phyloP scores from a whole-genome alignment of 2,113 vertebrate species.

The Dissostichus mawsoni region DNA sequence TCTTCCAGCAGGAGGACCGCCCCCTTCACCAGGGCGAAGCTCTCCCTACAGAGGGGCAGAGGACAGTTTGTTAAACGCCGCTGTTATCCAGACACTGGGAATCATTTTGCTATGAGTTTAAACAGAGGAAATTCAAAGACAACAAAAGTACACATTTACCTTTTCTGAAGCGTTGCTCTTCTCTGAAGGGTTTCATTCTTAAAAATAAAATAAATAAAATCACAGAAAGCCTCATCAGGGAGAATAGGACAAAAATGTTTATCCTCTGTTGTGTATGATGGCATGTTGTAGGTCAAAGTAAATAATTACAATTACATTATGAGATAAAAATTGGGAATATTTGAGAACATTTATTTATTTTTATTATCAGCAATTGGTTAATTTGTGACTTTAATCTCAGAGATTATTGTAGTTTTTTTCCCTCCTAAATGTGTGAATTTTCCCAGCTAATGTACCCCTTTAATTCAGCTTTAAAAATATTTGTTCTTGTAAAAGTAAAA shows the following conservation, averaged over 20 bases:
- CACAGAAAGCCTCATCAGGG: slow-evolving; percentile 2
- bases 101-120: not conserved
- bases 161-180: slow-evolving; percentile 88
- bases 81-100: not conserved
- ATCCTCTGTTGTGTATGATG: not conserved
- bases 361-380: no score
- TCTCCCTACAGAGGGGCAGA: slow-evolving; percentile 85
- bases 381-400: no score
- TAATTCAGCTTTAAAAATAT: no score
- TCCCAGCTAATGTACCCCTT: no score
- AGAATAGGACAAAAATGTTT: not conserved
- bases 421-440: no score
- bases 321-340: no score
- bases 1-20: slow-evolving; percentile 89
- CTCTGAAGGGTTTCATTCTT: slow-evolving; percentile 84
- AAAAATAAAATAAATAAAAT: slow-evolving; percentile 36
- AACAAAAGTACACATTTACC: slow-evolving; percentile 75
- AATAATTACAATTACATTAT: no score
- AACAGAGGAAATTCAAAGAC: not conserved
- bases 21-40: slow-evolving; percentile 93
- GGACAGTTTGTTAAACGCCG: not conserved
- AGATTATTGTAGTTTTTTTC: no score
- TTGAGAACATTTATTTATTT: no score
- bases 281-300: no score
- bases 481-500: no score